These are phyloP conservation scores for Hartigia nigra DNA, from an alignment of 2,888 invertebrate species.

Conservation along the genomic window DNA sequence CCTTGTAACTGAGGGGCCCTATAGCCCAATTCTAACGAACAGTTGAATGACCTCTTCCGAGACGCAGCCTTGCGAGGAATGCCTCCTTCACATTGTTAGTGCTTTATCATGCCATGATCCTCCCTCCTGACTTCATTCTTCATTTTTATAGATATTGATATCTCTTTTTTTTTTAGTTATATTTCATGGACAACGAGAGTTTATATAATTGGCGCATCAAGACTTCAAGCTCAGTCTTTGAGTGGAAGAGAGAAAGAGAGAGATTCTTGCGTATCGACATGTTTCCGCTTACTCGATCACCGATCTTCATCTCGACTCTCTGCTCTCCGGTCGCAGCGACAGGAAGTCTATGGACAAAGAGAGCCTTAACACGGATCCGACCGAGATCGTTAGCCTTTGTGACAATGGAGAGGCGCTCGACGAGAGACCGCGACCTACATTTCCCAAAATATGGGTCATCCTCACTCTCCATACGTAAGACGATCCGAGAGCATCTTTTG, in stretches of 20 bases:
- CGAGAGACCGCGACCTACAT: slow-evolving; percentile 13
- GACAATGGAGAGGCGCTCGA: slow-evolving; percentile 12
- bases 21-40: not conserved
- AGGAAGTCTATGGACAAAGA: not conserved
- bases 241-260: slow-evolving; percentile 13
- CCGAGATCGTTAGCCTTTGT: slow-evolving; percentile 1
- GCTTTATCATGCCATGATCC: not conserved
- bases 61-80: not conserved
- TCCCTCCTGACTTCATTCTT: not conserved
- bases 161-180: not conserved
- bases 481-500: not conserved
- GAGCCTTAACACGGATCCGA: not conserved
- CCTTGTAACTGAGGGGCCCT: not conserved
- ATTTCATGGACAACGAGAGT: not conserved
- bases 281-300: not conserved
- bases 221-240: not conserved
- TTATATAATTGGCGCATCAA: not conserved
- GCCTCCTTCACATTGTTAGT: not conserved
- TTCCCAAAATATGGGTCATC: slow-evolving; percentile 2
- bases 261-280: not conserved
- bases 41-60: not conserved
- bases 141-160: not conserved
- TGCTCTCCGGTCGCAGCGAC: not conserved
- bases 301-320: not conserved
- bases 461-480: not conserved